Percentiles rank a stretch among this genome's conserved stretches.
Conservation (phyloP, 1,140 invertebrate species). For the Melipona quadrifasciata region DNA sequence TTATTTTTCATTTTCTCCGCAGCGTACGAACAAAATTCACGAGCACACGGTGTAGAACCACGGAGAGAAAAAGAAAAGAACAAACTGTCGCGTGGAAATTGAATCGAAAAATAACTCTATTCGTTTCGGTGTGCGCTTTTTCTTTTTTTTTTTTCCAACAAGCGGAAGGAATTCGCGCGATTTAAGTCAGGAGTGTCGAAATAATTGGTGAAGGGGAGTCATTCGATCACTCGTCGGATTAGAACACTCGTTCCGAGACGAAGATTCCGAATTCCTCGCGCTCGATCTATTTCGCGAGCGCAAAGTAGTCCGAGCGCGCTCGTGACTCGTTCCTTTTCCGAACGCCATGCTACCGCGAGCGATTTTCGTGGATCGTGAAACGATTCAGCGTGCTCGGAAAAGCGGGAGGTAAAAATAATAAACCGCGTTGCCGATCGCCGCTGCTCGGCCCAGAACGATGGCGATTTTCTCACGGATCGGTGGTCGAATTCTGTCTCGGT, state of each 20-base stretch:
- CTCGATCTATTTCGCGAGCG: neutral
- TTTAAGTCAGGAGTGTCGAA: neutral
- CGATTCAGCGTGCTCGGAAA: conserved; percentile 18
- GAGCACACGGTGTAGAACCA: neutral
- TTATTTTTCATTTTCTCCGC: too few species aligned
- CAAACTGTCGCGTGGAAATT: too few species aligned
- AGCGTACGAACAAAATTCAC: too few species aligned
- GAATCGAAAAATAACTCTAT: neutral
- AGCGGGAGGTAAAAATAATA: too few species aligned
- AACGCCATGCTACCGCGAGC: conserved; percentile 29
- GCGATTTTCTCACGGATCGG: conserved; percentile 2
- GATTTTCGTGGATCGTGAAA: neutral
- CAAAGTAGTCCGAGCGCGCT: neutral
- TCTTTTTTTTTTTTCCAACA: neutral
- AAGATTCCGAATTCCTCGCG: conserved; percentile 21
- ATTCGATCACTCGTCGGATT: conserved; percentile 24
- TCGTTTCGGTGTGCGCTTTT: neutral
- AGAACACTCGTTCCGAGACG: conserved; percentile 24
- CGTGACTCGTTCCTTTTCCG: conserved; percentile 1
- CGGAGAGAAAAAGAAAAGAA: too few species aligned
- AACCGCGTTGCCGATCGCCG: too few species aligned
- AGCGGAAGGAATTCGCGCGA: neutral
- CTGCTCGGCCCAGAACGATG: too few species aligned
- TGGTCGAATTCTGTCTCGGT: neutral
- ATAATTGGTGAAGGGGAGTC: conserved; percentile 26